Conservation (phyloP, 2,797 vertebrate species). For the Capromys pilorides region DNA sequence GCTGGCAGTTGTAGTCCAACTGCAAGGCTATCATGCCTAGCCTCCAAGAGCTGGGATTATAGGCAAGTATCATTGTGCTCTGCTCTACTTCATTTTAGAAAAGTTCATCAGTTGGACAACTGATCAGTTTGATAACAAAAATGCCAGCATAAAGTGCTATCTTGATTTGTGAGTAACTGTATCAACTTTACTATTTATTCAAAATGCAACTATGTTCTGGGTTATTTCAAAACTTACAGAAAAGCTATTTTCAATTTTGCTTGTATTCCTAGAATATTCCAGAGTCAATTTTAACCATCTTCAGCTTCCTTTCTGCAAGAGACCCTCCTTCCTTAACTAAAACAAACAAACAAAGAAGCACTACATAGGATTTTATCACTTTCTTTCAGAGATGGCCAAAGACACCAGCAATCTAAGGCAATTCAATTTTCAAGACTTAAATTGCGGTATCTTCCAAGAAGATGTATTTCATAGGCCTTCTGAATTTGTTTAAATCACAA, state of each 20-base stretch:
- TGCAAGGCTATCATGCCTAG: background rate
- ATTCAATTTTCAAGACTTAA: slow-evolving; percentile 51
- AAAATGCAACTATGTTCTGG: background rate
- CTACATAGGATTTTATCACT: background rate
- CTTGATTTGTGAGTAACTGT: background rate
- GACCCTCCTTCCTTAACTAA: background rate
- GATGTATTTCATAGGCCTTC: background rate
- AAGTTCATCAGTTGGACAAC: background rate
- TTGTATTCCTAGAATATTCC: background rate
- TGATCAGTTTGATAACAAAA: background rate
- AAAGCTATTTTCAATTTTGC: background rate
- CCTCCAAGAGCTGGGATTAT: background rate
- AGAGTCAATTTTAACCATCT: background rate
- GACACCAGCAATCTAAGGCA: slow-evolving; percentile 37
- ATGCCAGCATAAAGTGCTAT: background rate
- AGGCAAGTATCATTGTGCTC: background rate
- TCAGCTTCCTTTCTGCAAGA: background rate
- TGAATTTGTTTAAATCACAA: slow-evolving; percentile 32
- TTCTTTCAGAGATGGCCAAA: slow-evolving; percentile 38
- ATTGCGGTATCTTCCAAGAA: background rate
- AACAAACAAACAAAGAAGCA: background rate
- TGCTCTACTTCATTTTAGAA: background rate
- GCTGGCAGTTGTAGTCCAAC: background rate
- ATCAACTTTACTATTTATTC: background rate
- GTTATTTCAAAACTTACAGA: background rate